Evolutionary conservation across 2,797 vertebrate genomes (phyloP), one percentile per base, ranked within the genome.

Genomic region (Hapalemur alaotrensis): DNA sequence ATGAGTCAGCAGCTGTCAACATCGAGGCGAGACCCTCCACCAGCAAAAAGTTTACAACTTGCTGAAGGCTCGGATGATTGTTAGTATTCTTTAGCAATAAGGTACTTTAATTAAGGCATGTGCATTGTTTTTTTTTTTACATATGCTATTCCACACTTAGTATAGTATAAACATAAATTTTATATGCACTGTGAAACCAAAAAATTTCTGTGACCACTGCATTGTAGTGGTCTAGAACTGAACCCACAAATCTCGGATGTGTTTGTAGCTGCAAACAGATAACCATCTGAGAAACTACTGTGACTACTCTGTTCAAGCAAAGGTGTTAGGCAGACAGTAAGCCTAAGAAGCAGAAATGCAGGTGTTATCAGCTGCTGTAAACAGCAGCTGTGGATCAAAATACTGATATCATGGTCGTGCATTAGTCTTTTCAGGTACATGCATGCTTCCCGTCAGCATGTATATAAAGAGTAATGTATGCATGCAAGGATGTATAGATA

Each of bases 371-470:
- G 18, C 9, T 15, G 32, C 32, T 78, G 20, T 7, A 78, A 67
- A 89, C 17, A 91, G 46, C 41, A 76, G 48, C 54, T 25, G 6
- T 54, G 4, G 18, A 35, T 12, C 38, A 70, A 78, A 83, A 41
- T 17, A 61, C 0, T 3, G 65, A 69, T 0, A 38, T n/a, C 48
- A 7, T 0, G 1, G 41, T 30, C 2, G 25, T 14, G 4, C 3
- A n/a, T n/a, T 35, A 30, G 1, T 48, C 13, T 14, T 61, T 46
- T 72, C 1, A 14, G 30, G 50, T 1, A 23, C 13, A 54, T 67
- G 25, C 48, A 63, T 18, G 6, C 22, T 52, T 41, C 59, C 25
- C 1, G 13, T 22, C 59, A 84, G 17, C 5, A 17, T 22, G 23
- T 4, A 63, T 5, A 14, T 22, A 5, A 8, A 75, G 50, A 70